Evolutionary conservation across 2,113 vertebrate species (phyloP).

Genomic region (Hippocampus guttulatus): DNA sequence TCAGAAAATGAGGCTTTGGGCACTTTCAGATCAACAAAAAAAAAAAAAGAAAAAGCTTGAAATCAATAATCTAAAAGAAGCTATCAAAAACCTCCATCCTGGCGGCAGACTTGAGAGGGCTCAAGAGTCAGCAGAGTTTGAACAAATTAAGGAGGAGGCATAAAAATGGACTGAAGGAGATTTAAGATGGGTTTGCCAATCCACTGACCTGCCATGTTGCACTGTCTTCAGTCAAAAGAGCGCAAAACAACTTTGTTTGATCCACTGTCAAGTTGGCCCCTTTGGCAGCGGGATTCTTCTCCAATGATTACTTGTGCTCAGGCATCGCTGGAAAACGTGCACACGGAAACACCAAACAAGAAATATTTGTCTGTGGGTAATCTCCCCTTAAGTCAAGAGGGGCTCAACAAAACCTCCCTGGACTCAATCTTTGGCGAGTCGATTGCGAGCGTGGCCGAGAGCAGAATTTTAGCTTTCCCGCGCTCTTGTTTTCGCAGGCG

Average conservation of each 20-base stretch:
- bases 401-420: conserved; percentile 61
- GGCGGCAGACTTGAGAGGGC: conserved; percentile 1
- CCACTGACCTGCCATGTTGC: not conserved
- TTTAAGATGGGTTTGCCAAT: not conserved
- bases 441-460: conserved; percentile 68
- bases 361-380: conserved; percentile 26
- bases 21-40: not conserved
- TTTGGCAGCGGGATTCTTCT: not conserved
- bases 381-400: conserved; percentile 49
- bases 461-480: conserved; percentile 73
- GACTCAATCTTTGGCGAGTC: conserved; percentile 62
- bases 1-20: not conserved
- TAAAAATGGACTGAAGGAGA: not conserved
- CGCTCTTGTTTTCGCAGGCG: conserved; percentile 78
- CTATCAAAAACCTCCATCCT: conserved; percentile 4
- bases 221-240: not conserved
- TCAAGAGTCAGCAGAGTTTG: conserved; percentile 1
- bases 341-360: conserved; percentile 12
- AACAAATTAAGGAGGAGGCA: conserved; percentile 5
- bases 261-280: not conserved
- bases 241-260: not conserved
- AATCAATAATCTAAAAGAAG: conserved; percentile 7
- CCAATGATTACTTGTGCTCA: not conserved
- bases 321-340: conserved; percentile 14
- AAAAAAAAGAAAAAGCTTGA: not conserved